Evolutionary conservation across 2,888 invertebrate species (phyloP).

Genomic region (Trypoxylon attenuatum): DNA sequence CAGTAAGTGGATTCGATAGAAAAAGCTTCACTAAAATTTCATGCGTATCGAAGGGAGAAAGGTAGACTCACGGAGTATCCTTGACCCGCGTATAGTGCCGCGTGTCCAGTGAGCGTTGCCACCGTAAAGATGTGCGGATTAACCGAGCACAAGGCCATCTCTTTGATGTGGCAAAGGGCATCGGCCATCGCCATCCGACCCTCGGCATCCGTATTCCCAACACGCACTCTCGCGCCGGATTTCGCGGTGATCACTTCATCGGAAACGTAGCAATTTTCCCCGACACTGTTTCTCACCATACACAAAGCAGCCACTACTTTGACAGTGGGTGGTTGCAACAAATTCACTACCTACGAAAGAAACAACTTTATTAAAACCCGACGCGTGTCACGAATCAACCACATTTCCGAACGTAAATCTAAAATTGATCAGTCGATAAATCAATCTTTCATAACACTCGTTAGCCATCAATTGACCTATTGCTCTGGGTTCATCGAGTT

Average conservation of each 20-base stretch:
- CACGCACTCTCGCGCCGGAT: conserved; percentile 87
- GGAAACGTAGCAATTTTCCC: conserved; percentile 89
- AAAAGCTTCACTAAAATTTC: too few relatives aligned
- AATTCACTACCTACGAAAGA: conserved; percentile 77
- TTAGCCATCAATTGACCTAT: too few relatives aligned
- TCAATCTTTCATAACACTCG: too few relatives aligned
- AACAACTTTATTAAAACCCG: background rate
- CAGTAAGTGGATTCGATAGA: too few relatives aligned
- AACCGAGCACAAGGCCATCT: conserved; percentile 81
- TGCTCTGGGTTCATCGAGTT: too few relatives aligned
- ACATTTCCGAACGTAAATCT: background rate
- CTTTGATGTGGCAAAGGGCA: conserved; percentile 85
- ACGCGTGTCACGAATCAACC: background rate
- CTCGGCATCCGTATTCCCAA: conserved; percentile 97
- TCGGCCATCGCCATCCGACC: conserved; percentile 96
- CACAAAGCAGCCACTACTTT: conserved; percentile 89
- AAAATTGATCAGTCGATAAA: background rate
- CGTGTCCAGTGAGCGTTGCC: conserved; percentile 94
- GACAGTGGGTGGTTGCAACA: conserved; percentile 82
- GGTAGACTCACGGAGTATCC: conserved; percentile 81
- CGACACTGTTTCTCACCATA: conserved; percentile 93
- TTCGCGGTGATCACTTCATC: conserved; percentile 93
- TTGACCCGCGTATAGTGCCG: conserved; percentile 80
- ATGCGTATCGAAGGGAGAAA: too few relatives aligned
- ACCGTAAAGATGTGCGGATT: conserved; percentile 92